Conservation (phyloP, 2,113 vertebrate genomes). For the Erythrolamprus reginae region DNA sequence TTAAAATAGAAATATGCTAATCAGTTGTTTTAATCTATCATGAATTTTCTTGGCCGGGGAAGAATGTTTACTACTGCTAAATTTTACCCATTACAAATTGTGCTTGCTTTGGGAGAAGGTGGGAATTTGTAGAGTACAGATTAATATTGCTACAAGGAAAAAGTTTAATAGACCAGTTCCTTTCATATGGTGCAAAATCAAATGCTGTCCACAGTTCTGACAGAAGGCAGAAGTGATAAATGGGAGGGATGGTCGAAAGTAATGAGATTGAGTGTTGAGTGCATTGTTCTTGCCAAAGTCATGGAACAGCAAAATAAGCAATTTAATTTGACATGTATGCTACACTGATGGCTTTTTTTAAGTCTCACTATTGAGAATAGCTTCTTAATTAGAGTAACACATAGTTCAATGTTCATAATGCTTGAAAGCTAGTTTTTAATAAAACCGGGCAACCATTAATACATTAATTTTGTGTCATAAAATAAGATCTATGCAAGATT, state of each 20-base stretch:
- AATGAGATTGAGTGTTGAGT: slow-evolving; percentile 40
- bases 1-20: slow-evolving; percentile 19
- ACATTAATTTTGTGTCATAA: slow-evolving; percentile 12
- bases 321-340: slow-evolving; percentile 52
- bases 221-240: slow-evolving; percentile 44
- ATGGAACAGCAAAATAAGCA: slow-evolving; percentile 61
- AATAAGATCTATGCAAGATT: slow-evolving; percentile 42
- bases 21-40: background rate
- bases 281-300: slow-evolving; percentile 51
- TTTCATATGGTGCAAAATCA: slow-evolving; percentile 26
- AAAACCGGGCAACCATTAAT: background rate
- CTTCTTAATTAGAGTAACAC: slow-evolving; percentile 7
- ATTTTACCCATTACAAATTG: background rate
- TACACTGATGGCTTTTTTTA: slow-evolving; percentile 46
- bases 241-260: slow-evolving; percentile 43
- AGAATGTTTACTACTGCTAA: background rate
- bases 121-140: slow-evolving; percentile 27
- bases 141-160: slow-evolving; percentile 18
- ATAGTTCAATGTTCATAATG: slow-evolving; percentile 7
- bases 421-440: background rate
- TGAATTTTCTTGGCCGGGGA: background rate
- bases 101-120: slow-evolving; percentile 5
- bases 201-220: slow-evolving; percentile 43
- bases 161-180: slow-evolving; percentile 37
- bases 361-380: slow-evolving; percentile 33